Conservation (phyloP, 2,888 invertebrate genomes). For the Agrotis segetum region DNA sequence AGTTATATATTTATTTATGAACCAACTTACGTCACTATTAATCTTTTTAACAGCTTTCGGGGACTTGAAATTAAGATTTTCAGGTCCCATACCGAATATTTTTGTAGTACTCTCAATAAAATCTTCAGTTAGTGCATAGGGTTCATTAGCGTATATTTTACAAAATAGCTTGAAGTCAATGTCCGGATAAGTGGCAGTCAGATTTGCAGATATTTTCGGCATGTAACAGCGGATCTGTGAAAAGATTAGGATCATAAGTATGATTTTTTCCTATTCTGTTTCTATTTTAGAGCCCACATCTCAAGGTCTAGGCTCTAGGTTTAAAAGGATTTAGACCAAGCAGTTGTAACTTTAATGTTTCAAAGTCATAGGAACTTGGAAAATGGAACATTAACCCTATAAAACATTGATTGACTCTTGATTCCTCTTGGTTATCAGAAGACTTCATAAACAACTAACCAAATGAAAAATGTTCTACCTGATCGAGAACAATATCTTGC, state of each 20-base stretch:
- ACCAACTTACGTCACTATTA: constrained; percentile 49
- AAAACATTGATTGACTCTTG: not conserved
- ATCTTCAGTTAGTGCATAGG: constrained; percentile 30
- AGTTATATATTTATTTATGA: not conserved
- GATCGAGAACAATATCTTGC: constrained; percentile 12
- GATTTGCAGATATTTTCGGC: constrained; percentile 16
- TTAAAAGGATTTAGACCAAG: not conserved
- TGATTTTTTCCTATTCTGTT: not conserved
- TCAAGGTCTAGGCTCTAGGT: not conserved
- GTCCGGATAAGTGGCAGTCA: constrained; percentile 4
- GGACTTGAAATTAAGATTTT: constrained; percentile 55
- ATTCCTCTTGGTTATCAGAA: not conserved
- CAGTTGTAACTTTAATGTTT: not conserved
- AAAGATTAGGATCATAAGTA: not conserved
- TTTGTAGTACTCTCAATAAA: constrained; percentile 32
- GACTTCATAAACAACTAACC: not conserved
- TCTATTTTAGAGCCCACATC: too few species aligned
- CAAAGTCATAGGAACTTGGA: not conserved
- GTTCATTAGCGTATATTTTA: constrained; percentile 48
- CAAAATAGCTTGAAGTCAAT: constrained; percentile 33
- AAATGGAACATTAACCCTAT: too few species aligned
- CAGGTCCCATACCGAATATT: constrained; percentile 43
- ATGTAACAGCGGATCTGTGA: constrained; percentile 45
- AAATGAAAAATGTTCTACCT: constrained; percentile 17
- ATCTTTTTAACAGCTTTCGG: constrained; percentile 48